Percentiles rank a stretch among this genome's conserved stretches.
phyloP scores from a whole-genome alignment of 1,140 invertebrate species.

The Eulimnadia texana region DNA sequence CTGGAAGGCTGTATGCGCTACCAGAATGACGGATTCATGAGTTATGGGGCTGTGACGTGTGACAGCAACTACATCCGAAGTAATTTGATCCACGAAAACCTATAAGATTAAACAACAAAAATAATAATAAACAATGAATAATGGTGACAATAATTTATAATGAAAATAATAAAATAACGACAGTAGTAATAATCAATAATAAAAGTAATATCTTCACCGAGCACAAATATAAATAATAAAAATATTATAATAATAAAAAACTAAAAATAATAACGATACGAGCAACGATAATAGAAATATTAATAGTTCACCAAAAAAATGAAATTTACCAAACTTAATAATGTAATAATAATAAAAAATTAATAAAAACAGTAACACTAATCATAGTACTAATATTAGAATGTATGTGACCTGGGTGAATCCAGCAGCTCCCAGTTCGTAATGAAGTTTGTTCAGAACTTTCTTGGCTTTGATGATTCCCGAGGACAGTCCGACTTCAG shows the following conservation, averaged over 20 bases:
- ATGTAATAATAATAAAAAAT: too few relatives aligned
- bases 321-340: too few relatives aligned
- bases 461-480: conserved; percentile 73
- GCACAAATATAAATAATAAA: too few relatives aligned
- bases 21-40: conserved; percentile 74
- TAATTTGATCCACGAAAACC: conserved; percentile 96
- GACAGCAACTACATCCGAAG: conserved; percentile 77
- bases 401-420: conserved; percentile 53
- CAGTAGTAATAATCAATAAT: not conserved
- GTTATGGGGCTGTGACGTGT: conserved; percentile 79
- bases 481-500: conserved; percentile 36
- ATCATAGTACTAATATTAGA: too few relatives aligned
- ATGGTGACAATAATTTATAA: too few relatives aligned
- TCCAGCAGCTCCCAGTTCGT: conserved; percentile 52
- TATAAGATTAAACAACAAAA: too few relatives aligned
- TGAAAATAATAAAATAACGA: not conserved
- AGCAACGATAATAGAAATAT: too few relatives aligned
- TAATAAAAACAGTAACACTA: too few relatives aligned
- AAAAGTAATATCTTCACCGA: not conserved
- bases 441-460: conserved; percentile 74
- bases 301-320: too few relatives aligned
- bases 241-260: too few relatives aligned
- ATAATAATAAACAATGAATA: too few relatives aligned
- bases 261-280: too few relatives aligned
- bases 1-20: conserved; percentile 76